These are phyloP conservation scores for Platichthys flesus DNA, from an alignment of 2,113 vertebrate species.

Conservation along the genomic window DNA sequence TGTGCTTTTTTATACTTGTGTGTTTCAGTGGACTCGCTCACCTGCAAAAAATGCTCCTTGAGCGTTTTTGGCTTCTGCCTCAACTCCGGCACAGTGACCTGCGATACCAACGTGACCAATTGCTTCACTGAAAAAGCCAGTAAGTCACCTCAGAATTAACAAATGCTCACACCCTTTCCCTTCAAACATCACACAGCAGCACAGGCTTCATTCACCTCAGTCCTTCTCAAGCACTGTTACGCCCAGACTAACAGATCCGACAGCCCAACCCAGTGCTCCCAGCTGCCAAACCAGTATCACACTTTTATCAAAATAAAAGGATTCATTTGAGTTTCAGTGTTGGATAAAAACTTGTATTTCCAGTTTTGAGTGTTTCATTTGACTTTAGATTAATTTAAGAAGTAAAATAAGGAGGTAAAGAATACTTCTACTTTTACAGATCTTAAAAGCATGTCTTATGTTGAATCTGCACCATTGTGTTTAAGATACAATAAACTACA, in stretches of 20 bases:
- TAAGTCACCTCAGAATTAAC: conserved; percentile 42
- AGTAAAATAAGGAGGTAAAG: no score
- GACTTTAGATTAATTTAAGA: background rate
- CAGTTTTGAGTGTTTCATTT: background rate
- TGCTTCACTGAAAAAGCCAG: conserved; percentile 62
- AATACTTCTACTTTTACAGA: no score
- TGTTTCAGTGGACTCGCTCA: conserved; percentile 75
- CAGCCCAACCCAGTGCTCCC: background rate
- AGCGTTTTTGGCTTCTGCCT: conserved; percentile 27
- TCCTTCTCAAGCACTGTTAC: background rate
- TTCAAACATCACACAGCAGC: background rate
- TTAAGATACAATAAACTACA: no score
- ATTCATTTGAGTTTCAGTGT: background rate
- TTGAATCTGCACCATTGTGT: background rate
- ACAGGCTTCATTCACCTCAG: background rate
- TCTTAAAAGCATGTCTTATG: background rate
- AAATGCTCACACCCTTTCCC: background rate
- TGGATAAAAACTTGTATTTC: background rate
- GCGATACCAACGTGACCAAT: background rate
- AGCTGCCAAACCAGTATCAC: background rate
- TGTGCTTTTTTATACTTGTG: conserved; percentile 5
- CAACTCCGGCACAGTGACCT: accelerated
- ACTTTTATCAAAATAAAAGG: no score
- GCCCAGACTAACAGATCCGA: background rate
- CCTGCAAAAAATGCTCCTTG: conserved; percentile 67